Base-by-base conservation (phyloP, 2,888 invertebrate genomes). In the Trichopoda pennipes region DNA sequence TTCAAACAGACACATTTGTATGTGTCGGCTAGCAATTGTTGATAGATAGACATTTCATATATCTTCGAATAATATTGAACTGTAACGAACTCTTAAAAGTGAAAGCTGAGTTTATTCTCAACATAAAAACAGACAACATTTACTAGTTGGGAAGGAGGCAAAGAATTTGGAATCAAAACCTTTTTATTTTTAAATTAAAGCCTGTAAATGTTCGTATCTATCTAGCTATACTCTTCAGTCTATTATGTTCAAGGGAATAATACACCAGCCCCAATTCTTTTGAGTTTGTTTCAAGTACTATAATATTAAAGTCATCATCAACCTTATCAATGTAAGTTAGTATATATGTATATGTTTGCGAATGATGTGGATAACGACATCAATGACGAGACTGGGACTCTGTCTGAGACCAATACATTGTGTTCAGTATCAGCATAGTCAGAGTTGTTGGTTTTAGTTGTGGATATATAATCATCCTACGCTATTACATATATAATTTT, bases 21-120 rank as follows among this genome's bases (percentile, higher is more conserved):
- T 66, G 38, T 55, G 66, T 61, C 58, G 49, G 23, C 58, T 19
- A 49, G 49, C 44, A 47, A 63, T 56, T 42, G 17, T 17, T 28
- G 6, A 69, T 49, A 28, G 6, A 69, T 49, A 28, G 35, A 42
- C 16, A 1, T 53, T n/a, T 47, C 6, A 10, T 7, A 0, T 61
- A 23, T 53, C 56, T 44, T n/a, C 56, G 38, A 23, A 63, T 3
- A 63, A 64, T 70, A 77, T 53, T 38, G 12, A 38, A 38, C 38
- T 12, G 38, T 12, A 38, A 38, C 38, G 12, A 12, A 42, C 72
- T 75, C 49, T 69, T 68, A 73, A 82, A 82, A 82, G 82, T 82
- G 82, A 82, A 82, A 82, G 76, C 79, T 68, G 53, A 78, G 64
- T 44, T 69, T 69, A 82, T 61, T 82, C 66, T 8, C 16, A 72